Conservation (phyloP, 2,113 vertebrate species). For the Poeciliopsis prolifica region DNA sequence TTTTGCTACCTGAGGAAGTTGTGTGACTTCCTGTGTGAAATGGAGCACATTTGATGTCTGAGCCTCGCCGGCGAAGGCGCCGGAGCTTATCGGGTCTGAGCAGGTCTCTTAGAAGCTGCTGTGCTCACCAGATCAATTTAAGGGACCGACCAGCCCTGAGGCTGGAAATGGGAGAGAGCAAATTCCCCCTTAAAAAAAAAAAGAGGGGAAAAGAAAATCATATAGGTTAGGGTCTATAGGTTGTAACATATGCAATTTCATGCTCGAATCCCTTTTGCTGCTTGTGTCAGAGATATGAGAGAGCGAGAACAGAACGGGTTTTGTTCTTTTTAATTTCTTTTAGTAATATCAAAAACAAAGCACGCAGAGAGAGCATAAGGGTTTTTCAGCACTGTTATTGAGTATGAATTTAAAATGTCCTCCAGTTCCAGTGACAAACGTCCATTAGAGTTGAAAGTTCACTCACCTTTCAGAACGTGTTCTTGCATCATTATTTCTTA, state of each 20-base stretch:
- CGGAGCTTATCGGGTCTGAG: constrained; percentile 75
- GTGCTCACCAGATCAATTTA: constrained; percentile 73
- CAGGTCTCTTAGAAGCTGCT: constrained; percentile 74
- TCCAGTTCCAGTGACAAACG: no score
- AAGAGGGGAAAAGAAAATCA: constrained; percentile 8
- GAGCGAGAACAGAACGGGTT: constrained; percentile 17
- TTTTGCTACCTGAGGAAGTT: constrained; percentile 41
- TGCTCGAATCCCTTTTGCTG: constrained; percentile 37
- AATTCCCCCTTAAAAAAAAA: constrained; percentile 32
- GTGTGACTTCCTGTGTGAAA: constrained; percentile 53
- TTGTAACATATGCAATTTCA: constrained; percentile 41
- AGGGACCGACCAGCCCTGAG: constrained; percentile 66
- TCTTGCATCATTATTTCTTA: no score
- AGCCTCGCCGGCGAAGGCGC: constrained; percentile 57
- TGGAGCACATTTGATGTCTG: constrained; percentile 64
- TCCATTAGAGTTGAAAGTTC: no score
- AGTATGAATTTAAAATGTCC: no score
- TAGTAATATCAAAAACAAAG: not conserved
- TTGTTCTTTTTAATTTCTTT: constrained; percentile 27
- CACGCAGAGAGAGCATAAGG: not conserved
- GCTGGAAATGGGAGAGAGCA: constrained; percentile 70
- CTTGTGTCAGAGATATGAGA: constrained; percentile 24
- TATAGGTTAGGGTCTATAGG: constrained; percentile 29
- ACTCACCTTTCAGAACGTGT: no score
- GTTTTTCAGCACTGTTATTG: not conserved